Evolutionary conservation across 2,888 invertebrate genomes (phyloP), one percentile per base, ranked within the genome.

Genomic region (Anarsia innoxiella): DNA sequence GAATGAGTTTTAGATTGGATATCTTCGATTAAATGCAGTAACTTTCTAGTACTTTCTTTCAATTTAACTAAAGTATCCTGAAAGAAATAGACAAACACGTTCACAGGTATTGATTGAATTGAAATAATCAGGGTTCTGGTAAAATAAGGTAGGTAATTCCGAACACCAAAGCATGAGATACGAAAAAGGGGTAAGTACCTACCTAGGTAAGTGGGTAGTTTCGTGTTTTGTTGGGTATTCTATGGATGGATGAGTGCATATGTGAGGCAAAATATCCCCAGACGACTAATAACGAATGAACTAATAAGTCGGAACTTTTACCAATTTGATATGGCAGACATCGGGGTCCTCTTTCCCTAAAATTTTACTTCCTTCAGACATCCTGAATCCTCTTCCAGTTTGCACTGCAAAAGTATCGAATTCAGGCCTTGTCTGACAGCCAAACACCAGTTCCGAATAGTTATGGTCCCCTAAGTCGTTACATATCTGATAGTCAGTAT

Each of bases 31-130:
- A 80, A 45, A 42, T 46, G 43, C 23, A 80, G 44, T 3, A 80
- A 48, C 44, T 71, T 70, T 45, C 57, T 72, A 1, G 80, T 80
- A 42, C 80, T 79, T 12, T 73, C 65, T 46, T 76, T 75, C 14
- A 80, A 48, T 41, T 60, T 62, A 3, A 48, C 26, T 14, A 76
- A 38, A 6, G 66, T 48, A 23, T 66, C 63, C 78, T 79, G 56
- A 39, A n/a, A n/a, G n/a, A n/a, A n/a, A n/a, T n/a, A n/a, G n/a
- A n/a, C n/a, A n/a, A n/a, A n/a, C n/a, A n/a, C n/a, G n/a, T n/a
- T n/a, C n/a, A n/a, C n/a, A n/a, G n/a, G n/a, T n/a, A n/a, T n/a
- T n/a, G n/a, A n/a, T n/a, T n/a, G n/a, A n/a, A n/a, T n/a, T n/a
- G n/a, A n/a, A n/a, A n/a, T n/a, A n/a, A n/a, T n/a, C n/a, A n/a